phyloP scores from a whole-genome alignment of 2,113 vertebrate genomes.

The Australoheros scitulus region DNA sequence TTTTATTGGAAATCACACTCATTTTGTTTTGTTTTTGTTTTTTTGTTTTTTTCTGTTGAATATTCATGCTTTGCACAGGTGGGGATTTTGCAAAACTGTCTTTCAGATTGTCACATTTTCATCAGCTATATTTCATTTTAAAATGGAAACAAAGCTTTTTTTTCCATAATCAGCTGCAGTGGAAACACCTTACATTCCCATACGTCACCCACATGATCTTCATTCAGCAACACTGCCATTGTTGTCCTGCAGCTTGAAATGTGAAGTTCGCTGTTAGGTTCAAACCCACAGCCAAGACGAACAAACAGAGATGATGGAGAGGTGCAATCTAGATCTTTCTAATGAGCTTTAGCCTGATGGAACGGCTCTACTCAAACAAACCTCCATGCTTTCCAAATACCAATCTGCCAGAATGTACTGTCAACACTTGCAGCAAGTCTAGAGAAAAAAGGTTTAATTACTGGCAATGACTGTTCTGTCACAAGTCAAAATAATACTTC shows the following conservation, averaged over 20 bases:
- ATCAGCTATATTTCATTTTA: conserved; percentile 27
- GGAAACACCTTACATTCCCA: conserved; percentile 33
- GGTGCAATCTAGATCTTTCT: conserved; percentile 26
- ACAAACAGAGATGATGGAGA: conserved; percentile 45
- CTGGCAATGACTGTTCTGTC: not conserved
- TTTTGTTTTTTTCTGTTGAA: not conserved
- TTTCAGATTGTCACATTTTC: conserved; percentile 60
- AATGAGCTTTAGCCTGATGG: conserved; percentile 49
- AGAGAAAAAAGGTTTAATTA: conserved; percentile 52
- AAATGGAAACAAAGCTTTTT: conserved; percentile 4
- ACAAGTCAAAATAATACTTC: not conserved
- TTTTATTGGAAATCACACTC: conserved; percentile 58
- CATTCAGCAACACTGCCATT: conserved; percentile 37
- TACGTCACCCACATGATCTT: conserved; percentile 11
- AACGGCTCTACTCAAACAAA: conserved; percentile 51
- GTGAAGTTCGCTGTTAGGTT: conserved; percentile 31
- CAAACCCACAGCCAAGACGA: conserved; percentile 44
- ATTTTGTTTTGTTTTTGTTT: not conserved
- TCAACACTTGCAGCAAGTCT: conserved; percentile 32
- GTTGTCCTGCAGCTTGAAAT: conserved; percentile 30
- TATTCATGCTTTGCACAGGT: conserved; percentile 59
- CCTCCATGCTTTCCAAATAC: conserved; percentile 40
- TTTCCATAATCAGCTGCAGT: conserved; percentile 20
- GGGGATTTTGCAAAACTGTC: conserved; percentile 63
- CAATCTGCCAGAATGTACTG: conserved; percentile 45